These are phyloP conservation scores for Tapirus indicus DNA, from an alignment of 2,797 vertebrate species.

Conservation along the genomic window DNA sequence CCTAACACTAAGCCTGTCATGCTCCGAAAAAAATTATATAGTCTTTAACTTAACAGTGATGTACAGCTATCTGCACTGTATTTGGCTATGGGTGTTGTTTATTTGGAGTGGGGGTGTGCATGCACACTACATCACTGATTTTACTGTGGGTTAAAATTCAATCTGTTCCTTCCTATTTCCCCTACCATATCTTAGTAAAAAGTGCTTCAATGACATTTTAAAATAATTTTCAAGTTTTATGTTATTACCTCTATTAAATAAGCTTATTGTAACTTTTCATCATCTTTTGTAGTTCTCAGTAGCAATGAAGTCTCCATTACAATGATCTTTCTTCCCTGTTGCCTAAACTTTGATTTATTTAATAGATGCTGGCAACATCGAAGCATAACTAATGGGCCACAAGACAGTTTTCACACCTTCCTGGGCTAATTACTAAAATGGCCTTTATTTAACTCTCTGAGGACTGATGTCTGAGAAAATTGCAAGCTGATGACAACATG, in stretches of 20 bases:
- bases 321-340: not conserved
- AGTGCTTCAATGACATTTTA: not conserved
- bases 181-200: not conserved
- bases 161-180: not conserved
- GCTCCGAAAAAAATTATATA: not conserved
- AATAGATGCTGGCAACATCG: not conserved
- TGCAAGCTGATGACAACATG: not conserved
- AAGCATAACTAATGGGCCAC: not conserved
- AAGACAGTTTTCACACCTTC: constrained; percentile 3
- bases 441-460: constrained; percentile 1
- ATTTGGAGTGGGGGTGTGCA: not conserved
- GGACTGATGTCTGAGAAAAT: constrained; percentile 1
- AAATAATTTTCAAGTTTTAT: not conserved
- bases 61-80: not conserved
- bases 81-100: not conserved
- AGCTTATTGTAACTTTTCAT: not conserved
- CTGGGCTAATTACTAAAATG: not conserved
- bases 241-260: not conserved
- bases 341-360: not conserved
- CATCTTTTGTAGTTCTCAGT: not conserved
- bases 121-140: not conserved
- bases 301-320: not conserved
- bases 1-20: not conserved
- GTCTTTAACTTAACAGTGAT: not conserved
- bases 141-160: not conserved